Evolutionary conservation across 2,113 vertebrate genomes (phyloP).

Genomic region (Sakesphorus luctuosus): DNA sequence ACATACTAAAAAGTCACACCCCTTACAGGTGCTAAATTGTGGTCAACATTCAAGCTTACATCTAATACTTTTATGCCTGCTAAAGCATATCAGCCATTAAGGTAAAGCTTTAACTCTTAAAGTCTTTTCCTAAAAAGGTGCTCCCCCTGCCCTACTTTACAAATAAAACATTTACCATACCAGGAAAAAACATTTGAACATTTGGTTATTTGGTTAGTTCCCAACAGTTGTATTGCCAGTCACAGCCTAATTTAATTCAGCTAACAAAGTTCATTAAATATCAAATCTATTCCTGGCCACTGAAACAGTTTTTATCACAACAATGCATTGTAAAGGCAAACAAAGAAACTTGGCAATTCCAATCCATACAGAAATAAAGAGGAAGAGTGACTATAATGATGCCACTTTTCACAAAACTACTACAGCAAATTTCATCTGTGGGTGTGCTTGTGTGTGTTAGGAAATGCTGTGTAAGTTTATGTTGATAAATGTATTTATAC

Average conservation of each 20-base stretch:
- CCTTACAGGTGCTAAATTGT: rapidly evolving
- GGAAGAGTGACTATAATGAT: background rate
- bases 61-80: background rate
- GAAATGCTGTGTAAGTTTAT: background rate
- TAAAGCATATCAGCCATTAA: background rate
- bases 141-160: rapidly evolving
- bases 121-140: background rate
- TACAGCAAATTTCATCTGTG: background rate
- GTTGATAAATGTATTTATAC: background rate
- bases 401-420: background rate
- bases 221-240: background rate
- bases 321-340: background rate
- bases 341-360: background rate
- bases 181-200: background rate
- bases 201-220: background rate
- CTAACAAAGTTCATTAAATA: background rate
- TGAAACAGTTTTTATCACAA: background rate
- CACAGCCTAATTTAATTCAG: background rate
- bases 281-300: background rate
- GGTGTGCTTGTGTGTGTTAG: too few species aligned
- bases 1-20: background rate
- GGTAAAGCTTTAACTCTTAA: background rate
- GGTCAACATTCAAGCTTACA: background rate
- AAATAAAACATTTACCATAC: background rate
- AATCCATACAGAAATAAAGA: background rate